These are phyloP conservation scores for Synchiropus splendidus DNA, from an alignment of 2,113 vertebrate genomes.

Conservation along the genomic window DNA sequence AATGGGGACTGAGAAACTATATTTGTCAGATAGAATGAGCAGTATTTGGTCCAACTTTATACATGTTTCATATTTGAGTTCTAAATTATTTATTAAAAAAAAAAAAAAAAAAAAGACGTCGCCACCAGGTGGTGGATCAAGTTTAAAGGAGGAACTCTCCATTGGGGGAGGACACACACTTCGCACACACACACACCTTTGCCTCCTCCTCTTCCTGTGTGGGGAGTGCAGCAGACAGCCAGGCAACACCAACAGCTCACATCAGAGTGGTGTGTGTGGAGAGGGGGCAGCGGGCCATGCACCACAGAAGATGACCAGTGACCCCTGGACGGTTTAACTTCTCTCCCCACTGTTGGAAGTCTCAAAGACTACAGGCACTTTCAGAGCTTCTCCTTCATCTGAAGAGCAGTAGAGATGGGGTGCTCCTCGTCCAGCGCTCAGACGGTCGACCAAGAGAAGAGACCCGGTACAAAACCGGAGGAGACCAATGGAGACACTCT, in stretches of 20 bases:
- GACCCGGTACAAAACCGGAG: slow-evolving; percentile 63
- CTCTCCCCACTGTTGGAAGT: too few relatives aligned
- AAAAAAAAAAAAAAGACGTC: too few relatives aligned
- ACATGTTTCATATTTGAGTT: too few relatives aligned
- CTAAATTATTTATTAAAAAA: too few relatives aligned
- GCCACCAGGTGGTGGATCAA: too few relatives aligned
- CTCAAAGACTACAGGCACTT: too few relatives aligned
- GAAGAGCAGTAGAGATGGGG: slow-evolving; percentile 50
- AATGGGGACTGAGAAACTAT: too few relatives aligned
- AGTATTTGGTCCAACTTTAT: too few relatives aligned
- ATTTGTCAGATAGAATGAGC: too few relatives aligned
- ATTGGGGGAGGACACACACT: slow-evolving; percentile 21
- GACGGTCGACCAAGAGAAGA: slow-evolving; percentile 63
- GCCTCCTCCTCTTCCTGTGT: slow-evolving; percentile 28
- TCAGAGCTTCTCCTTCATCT: background rate
- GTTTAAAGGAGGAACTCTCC: too few relatives aligned
- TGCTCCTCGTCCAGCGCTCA: slow-evolving; percentile 70
- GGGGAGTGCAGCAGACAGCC: slow-evolving; percentile 25
- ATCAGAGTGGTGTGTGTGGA: slow-evolving; percentile 31
- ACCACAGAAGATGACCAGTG: slow-evolving; percentile 19
- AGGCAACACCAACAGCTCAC: slow-evolving; percentile 11
- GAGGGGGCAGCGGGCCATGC: slow-evolving; percentile 38
- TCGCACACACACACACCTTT: slow-evolving; percentile 10
- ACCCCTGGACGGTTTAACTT: slow-evolving; percentile 5
- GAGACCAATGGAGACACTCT: slow-evolving; percentile 53